phyloP scores from a whole-genome alignment of 2,797 vertebrate species.

The Morus bassanus region DNA sequence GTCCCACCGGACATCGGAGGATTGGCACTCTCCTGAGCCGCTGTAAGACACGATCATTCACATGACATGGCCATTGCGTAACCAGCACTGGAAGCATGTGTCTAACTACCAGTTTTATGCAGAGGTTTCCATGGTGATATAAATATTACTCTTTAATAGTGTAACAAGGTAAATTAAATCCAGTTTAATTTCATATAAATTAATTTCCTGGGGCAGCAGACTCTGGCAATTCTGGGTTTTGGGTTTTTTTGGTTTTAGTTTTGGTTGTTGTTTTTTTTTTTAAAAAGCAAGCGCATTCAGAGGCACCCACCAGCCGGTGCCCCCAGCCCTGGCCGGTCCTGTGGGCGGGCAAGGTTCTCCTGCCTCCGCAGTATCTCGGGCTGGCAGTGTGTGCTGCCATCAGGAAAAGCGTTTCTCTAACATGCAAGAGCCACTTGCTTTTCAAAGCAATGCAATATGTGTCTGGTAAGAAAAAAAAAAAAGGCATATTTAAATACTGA shows the following conservation, averaged over 20 bases:
- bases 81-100: background rate
- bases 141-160: slow-evolving; percentile 38
- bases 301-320: background rate
- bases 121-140: slow-evolving; percentile 39
- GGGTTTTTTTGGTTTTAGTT: too few species aligned
- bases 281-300: background rate
- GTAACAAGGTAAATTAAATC: slow-evolving; percentile 37
- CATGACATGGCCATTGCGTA: slow-evolving; percentile 20
- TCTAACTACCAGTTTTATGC: background rate
- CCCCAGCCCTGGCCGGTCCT: background rate
- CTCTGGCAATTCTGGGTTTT: background rate
- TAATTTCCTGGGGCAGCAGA: background rate
- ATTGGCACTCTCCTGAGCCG: background rate
- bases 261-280: background rate
- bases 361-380: accelerated
- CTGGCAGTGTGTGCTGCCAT: background rate
- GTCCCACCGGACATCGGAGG: background rate
- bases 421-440: background rate
- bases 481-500: background rate
- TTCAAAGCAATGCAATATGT: background rate
- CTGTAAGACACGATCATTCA: background rate
- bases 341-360: background rate
- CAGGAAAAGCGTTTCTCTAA: background rate
- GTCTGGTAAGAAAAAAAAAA: background rate
- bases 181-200: slow-evolving; percentile 19